Conservation (phyloP, 2,797 vertebrate genomes). For the Columba guinea region DNA sequence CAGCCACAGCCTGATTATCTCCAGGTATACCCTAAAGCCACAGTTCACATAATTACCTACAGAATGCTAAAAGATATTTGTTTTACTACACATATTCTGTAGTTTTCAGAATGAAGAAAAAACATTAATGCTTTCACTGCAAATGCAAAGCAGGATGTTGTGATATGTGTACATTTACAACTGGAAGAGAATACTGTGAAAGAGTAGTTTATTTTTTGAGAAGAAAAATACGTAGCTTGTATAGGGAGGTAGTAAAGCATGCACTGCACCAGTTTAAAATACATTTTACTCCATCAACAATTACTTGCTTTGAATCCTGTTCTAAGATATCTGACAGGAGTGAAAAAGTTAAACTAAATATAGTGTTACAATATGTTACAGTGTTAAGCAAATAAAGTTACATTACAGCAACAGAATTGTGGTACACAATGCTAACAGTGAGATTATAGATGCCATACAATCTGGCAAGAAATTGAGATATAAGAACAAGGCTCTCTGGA, state of each 20-base stretch:
- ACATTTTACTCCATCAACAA: background rate
- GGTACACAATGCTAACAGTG: background rate
- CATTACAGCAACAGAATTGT: background rate
- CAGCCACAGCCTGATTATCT: constrained; percentile 81
- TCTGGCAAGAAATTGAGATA: background rate
- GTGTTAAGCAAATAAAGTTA: background rate
- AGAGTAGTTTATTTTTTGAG: background rate
- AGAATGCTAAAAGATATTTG: background rate
- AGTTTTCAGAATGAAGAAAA: background rate
- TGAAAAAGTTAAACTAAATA: background rate
- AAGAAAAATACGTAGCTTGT: background rate
- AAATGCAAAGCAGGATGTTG: background rate
- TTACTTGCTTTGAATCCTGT: background rate
- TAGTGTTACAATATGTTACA: background rate
- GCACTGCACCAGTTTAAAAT: background rate
- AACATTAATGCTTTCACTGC: background rate
- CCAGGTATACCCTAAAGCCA: constrained; percentile 87
- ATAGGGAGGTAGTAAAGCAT: background rate
- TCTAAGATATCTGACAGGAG: background rate
- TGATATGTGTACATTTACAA: background rate
- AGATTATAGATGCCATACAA: background rate
- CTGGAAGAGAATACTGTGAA: background rate
- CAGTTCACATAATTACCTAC: constrained; percentile 26
- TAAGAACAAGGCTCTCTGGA: background rate
- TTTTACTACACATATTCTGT: background rate